phyloP scores from a whole-genome alignment of 2,113 vertebrate genomes.

The Morone saxatilis region DNA sequence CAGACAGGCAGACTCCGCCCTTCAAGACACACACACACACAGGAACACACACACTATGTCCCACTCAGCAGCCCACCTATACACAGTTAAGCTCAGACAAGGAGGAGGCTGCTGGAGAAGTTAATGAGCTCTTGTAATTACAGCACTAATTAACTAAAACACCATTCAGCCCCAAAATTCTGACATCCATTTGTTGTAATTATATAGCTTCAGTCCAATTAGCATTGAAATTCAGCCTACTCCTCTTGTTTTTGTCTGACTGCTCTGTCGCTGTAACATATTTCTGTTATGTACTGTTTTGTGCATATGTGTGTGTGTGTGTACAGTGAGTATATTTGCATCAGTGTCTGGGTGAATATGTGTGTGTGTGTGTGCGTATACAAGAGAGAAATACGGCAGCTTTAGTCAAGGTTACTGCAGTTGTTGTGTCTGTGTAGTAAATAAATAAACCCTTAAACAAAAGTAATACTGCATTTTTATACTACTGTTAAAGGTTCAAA shows the following conservation, averaged over 20 bases:
- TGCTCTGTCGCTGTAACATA: conserved; percentile 44
- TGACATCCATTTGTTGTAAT: conserved; percentile 91
- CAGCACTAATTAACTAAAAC: conserved; percentile 91
- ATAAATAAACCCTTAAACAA: conserved; percentile 40
- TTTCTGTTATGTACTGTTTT: conserved; percentile 37
- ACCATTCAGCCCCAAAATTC: conserved; percentile 90
- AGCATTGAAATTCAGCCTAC: conserved; percentile 86
- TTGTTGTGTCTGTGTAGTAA: conserved; percentile 24
- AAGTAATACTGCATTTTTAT: conserved; percentile 22
- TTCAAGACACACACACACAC: conserved; percentile 37
- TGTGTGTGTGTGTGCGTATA: neutral
- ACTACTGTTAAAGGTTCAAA: conserved; percentile 25
- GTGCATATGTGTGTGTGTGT: conserved; percentile 5
- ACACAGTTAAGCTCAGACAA: conserved; percentile 78
- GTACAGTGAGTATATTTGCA: conserved; percentile 15
- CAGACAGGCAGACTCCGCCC: conserved; percentile 49
- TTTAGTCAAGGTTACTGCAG: conserved; percentile 34
- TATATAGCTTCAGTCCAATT: conserved; percentile 87
- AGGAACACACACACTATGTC: conserved; percentile 31
- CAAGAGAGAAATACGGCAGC: conserved; percentile 21
- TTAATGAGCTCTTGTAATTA: conserved; percentile 91
- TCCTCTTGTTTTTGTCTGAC: conserved; percentile 80
- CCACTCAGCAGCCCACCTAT: conserved; percentile 78
- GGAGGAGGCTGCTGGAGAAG: conserved; percentile 82
- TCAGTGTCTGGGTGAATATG: conserved; percentile 9